Base-by-base conservation (phyloP, 2,888 invertebrate genomes). In the Cremastinae sp. region DNA sequence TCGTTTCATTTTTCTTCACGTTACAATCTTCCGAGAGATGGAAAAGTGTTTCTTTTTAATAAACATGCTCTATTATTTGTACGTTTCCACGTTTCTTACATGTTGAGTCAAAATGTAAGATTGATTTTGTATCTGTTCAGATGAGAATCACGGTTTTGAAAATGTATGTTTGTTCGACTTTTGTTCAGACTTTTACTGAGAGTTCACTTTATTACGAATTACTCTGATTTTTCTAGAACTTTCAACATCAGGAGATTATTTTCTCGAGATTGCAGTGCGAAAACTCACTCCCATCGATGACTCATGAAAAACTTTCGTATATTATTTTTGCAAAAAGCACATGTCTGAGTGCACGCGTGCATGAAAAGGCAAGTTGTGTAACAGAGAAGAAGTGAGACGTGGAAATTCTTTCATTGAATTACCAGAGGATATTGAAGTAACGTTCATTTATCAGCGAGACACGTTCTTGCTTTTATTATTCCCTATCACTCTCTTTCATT, bases 291-390 rank as follows among this genome's bases (percentile, higher is more conserved):
- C 39, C 45, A 45, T 66, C 73, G 37, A 47, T 65, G 72, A 66
- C 20, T 47, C 28, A 12, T 65, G 64, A 55, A 39, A 58, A 37
- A 51, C 47, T 5, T 16, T 14, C 59, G 66, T 68, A 59, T 59
- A 66, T 69, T 74, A 74, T 68, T 74, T 74, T 74, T 62, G 62
- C 56, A 56, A 62, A 49, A 56, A 28, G 55, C 37, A 22, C 28
- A 69, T 74, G 68, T 62, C 58, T 68, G 56, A 56, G 61, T 74
- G n/a, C n/a, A 53, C 14, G 10, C 43, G 47, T 45, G 12, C 55
- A 43, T 59, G 39, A 41, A 5, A 43, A 49, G 10, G 35, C 10
- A 20, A 39, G 59, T 45, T 65, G 51, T 65, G 51, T 65, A 59
- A 59, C 45, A 53, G 12, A 10, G 41, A 43, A 35, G 18, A 28